Base-by-base conservation (phyloP, 2,113 vertebrate species). In the Poicephalus meyeri region DNA sequence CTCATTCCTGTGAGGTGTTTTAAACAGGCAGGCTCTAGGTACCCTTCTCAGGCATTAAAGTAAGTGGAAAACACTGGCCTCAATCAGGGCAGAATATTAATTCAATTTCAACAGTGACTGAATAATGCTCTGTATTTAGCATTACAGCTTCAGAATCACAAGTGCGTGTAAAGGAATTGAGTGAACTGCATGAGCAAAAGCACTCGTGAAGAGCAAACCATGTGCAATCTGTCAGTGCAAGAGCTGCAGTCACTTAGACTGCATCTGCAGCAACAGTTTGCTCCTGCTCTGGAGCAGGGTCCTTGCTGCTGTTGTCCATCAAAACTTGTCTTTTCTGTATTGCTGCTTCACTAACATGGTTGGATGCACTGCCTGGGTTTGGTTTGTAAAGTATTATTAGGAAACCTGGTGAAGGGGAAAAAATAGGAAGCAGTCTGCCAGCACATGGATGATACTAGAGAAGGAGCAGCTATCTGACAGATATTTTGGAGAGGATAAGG, bases 211-310 rank as follows among this genome's bases (percentile, higher is more conserved):
- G 31, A 39, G 49, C 9, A 53, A 35, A 68, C 7, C 31, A 18
- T 0, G 0, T 7, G 8, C 8, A 46, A 64, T 28, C 53, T 37
- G 41, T 4, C 52, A 25, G 49, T 5, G 5, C 1, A 26, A 16
- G 53, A 53, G 60, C 65, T 53, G 65, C 65, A 20, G 41, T 18
- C 41, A 5, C 46, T 9, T 4, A 3, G 12, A 15, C 16, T 41
- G 49, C 29, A 19, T 5, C 60, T 1, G 11, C 39, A 35, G 19
- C 2, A 1, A 19, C 17, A 4, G 19, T 2, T 25, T 10, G 12
- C 0, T n/a, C 17, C 39, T 8, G 39, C 33, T 5, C 16, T 0
- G 0, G n/a, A 20, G 37, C 33, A 41, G 49, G 10, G 19, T 50
- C 37, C 63, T 23, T 3, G 10, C 41, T 39, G 41, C 47, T 12